Evolutionary conservation across 2,797 vertebrate species (phyloP), one percentile per base, ranked within the genome.

Genomic region (Phoebastria nigripes): DNA sequence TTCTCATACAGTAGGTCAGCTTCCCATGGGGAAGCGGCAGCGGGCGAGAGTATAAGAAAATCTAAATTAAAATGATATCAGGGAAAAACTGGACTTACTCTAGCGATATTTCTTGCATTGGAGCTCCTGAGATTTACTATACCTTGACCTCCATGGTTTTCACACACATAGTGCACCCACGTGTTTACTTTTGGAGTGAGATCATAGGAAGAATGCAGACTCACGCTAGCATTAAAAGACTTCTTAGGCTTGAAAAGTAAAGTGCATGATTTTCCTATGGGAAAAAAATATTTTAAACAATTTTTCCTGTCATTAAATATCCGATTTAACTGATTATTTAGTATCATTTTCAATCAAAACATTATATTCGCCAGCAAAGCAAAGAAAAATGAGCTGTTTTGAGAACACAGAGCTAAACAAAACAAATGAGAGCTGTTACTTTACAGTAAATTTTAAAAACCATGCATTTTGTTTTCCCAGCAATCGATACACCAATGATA

Each of bases 321-420:
- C 93, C 80, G 73, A 39, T 62, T 93, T 94, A 92, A 85, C 94
- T 87, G 93, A 94, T 94, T 89, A 96, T 94, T 96, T 95, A 94
- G 96, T 94, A 95, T 97, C n/a, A n/a, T 92, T 96, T 97, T 96
- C 94, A 97, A 86, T 95, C 90, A 94, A 94, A 97, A 97, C 90
- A 97, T 89, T 83, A 14, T 76, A 88, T 62, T 71, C 0, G 8
- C 91, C 86, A 96, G 84, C 41, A 94, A 87, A 95, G 91, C 87
- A 87, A 94, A 93, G 94, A 90, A 96, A 97, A 96, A 96, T 79
- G 93, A 97, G 69, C 93, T 94, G 90, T 82, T 95, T 93, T 86
- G 91, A 96, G 90, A 95, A 94, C 69, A 89, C 39, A 59, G 82
- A 82, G 74, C 87, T 95, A 94, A 95, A 82, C 42, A 95, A 96